phyloP scores from a whole-genome alignment of 2,888 invertebrate species.

The Marasmarcha lunaedactyla region DNA sequence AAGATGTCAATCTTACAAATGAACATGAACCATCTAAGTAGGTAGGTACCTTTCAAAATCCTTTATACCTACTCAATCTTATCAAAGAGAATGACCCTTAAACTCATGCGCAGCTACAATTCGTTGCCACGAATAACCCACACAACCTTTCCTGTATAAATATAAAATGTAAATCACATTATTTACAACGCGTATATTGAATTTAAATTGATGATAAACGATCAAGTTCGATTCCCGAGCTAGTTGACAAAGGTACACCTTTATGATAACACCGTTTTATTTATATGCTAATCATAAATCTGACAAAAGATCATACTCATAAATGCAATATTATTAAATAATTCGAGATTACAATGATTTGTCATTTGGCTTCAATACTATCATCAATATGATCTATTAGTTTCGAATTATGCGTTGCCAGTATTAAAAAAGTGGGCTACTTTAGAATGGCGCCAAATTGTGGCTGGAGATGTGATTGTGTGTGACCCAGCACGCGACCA shows the following conservation, averaged over 20 bases:
- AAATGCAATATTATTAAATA: too few species aligned
- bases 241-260: conserved; percentile 54
- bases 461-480: background rate
- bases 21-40: too few species aligned
- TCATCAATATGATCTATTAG: too few species aligned
- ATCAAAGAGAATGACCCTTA: too few species aligned
- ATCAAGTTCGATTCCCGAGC: conserved; percentile 52
- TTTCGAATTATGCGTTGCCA: background rate
- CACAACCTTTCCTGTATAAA: conserved; percentile 62
- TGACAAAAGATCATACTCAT: conserved; percentile 27
- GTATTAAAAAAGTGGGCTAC: background rate
- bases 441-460: background rate
- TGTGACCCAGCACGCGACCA: conserved; percentile 26
- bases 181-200: conserved; percentile 59
- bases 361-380: too few species aligned
- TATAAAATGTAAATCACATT: conserved; percentile 62
- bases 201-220: conserved; percentile 63
- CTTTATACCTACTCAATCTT: too few species aligned
- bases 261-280: conserved; percentile 62
- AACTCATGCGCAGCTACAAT: too few species aligned
- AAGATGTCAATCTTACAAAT: too few species aligned
- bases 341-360: too few species aligned
- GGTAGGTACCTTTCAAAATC: too few species aligned
- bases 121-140: conserved; percentile 28
- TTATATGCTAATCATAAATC: conserved; percentile 57